Base-by-base conservation (phyloP, 2,888 invertebrate genomes). In the Saturnia pavonia region DNA sequence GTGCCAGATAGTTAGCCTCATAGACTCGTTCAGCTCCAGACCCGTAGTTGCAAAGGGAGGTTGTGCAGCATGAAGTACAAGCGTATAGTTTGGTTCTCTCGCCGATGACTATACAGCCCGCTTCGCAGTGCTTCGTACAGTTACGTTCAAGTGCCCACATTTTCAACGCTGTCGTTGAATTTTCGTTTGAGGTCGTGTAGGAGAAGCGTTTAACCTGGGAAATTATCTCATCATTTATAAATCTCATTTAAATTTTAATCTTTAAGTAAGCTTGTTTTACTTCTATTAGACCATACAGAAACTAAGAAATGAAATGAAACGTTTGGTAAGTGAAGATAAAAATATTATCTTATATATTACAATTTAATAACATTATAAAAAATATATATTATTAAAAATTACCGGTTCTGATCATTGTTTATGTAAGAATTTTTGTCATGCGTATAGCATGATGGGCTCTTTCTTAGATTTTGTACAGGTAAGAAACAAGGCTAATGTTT, bases 31-130 rank as follows among this genome's bases (percentile, higher is more conserved):
- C 77, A 1, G 88, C 85, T 1, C 94, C 94, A 67, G 95, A 96
- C 22, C 97, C 97, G 57, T 95, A 95, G 87, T 98, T 98, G 90
- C 98, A 98, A 9, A 96, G 94, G 7, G 96, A 96, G 14, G 95
- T 95, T 76, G 96, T 96, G 87, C 98, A 98, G 84, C 98, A 98
- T 0, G 97, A 96, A 0, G 97, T 97, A 87, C 98, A 98, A 19
- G 97, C 97, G 88, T 97, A 97, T 0, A 98, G 91, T 84, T 98
- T 98, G 8, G 97, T 98, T 68, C 98, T 92, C 85, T 98, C 98
- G 0, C 98, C 98, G 76, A 98, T 97, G 69, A 98, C 95, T 81
- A 98, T 97, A 89, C 98, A 98, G 16, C 97, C 98, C 0, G 97
- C 96, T 78, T 98, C 97, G 88, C 98, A 98, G 81, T 96, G 96